These are phyloP conservation scores for Apocheima hispidaria DNA, from an alignment of 2,888 invertebrate species.

Conservation along the genomic window DNA sequence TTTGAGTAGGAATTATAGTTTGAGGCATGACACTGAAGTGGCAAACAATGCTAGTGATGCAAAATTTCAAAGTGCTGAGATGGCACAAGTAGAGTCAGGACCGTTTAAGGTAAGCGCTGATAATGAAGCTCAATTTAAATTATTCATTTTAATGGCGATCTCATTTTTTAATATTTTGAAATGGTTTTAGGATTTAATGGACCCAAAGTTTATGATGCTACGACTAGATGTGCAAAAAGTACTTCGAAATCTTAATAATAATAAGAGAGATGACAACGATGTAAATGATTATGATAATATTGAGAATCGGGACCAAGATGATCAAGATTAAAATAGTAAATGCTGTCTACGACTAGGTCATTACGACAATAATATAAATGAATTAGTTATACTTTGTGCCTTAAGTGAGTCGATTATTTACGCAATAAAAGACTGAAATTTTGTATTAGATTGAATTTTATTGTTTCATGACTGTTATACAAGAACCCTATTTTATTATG, in stretches of 20 bases:
- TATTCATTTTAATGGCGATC: neutral
- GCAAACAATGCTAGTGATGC: constrained; percentile 42
- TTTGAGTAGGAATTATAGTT: constrained; percentile 64
- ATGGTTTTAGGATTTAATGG: constrained; percentile 76
- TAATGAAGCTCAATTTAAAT: neutral
- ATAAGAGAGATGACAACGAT: constrained; percentile 58
- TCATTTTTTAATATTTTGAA: neutral
- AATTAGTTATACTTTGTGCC: neutral
- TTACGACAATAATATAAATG: neutral
- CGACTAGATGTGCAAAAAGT: constrained; percentile 80
- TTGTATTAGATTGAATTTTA: constrained; percentile 73
- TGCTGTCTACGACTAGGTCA: neutral
- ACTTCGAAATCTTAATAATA: constrained; percentile 70
- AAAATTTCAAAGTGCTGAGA: constrained; percentile 46
- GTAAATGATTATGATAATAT: constrained; percentile 45
- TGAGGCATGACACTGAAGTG: constrained; percentile 57
- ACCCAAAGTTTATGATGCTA: constrained; percentile 82
- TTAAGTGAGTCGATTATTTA: constrained; percentile 22
- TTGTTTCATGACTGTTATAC: constrained; percentile 73
- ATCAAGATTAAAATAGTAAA: constrained; percentile 21
- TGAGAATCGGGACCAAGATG: constrained; percentile 35
- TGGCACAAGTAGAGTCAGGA: constrained; percentile 53
- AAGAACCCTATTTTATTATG: constrained; percentile 61
- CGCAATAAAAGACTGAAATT: constrained; percentile 75
- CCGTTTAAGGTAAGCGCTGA: constrained; percentile 55